Base-by-base conservation (phyloP, 2,797 vertebrate species). In the Pteropus rufus region DNA sequence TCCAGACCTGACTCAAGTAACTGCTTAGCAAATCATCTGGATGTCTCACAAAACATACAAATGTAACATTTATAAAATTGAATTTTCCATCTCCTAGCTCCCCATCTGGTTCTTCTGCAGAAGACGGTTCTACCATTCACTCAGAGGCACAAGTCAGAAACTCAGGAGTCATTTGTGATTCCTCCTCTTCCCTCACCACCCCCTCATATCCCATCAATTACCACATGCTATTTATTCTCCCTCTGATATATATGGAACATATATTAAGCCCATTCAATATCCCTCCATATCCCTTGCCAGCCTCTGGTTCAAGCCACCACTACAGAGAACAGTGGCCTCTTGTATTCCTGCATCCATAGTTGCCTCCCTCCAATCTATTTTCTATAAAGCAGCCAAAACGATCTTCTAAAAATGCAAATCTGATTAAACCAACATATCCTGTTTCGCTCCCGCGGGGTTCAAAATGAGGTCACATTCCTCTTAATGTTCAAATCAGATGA, bases 401-500 rank as follows among this genome's bases (percentile, higher is more conserved):
- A 85, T 90, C 93, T 79, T 70, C 54, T 54, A 70, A 91, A 85
- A 85, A 70, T 54, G 64, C 72, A 95, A 90, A 95, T 97, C 97
- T 92, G 96, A 95, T 95, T 92, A 95, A 93, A 95, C 94, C n/a
- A 76, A 85, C 69, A 93, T 96, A 97, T 97, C 94, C 70, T 72
- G 72, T 97, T 97, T 95, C 96, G 93, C 72, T 92, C 91, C 91
- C 70, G 36, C 69, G 92, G 77, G 87, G 94, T 97, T 97, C 95
- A 95, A 87, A 97, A 96, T 77, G 93, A 96, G 97, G 97, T 97
- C 95, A 96, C 92, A 88, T 97, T 97, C 87, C 76, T 95, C 72
- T 94, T 83, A 11, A 52, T 52, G 80, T 91, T 95, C 96, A 94
- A 97, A 96, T 97, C 92, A 96, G 90, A 92, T 93, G 94, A 92